These are phyloP conservation scores for Steinernema scapterisci DNA, from an alignment of 2,888 invertebrate genomes.

Conservation along the genomic window DNA sequence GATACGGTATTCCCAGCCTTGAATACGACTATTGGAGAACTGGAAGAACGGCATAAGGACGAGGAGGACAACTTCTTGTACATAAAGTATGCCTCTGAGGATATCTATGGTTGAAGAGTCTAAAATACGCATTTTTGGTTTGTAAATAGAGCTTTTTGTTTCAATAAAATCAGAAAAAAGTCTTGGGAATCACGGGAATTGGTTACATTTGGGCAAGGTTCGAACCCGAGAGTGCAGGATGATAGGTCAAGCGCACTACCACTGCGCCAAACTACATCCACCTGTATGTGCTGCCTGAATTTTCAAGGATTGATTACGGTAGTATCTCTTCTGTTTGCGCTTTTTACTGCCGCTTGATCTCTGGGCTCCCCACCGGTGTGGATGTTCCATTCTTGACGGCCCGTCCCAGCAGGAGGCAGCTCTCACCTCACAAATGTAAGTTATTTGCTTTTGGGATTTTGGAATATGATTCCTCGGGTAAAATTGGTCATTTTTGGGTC, in stretches of 20 bases:
- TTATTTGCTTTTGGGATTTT: neutral
- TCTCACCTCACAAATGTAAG: neutral
- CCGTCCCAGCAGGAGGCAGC: neutral
- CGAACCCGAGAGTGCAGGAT: neutral
- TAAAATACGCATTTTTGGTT: neutral
- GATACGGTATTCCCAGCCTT: slow-evolving; percentile 8
- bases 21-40: slow-evolving; percentile 3
- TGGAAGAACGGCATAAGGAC: neutral
- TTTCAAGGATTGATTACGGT: neutral
- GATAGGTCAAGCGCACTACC: too few species aligned
- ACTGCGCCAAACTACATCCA: too few species aligned
- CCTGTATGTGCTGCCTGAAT: neutral
- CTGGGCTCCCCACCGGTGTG: neutral
- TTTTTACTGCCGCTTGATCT: neutral
- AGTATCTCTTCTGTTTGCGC: neutral
- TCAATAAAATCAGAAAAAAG: too few species aligned
- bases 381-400: neutral
- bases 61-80: slow-evolving; percentile 13
- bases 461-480: too few species aligned
- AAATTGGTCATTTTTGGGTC: too few species aligned
- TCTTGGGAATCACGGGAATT: too few species aligned
- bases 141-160: too few species aligned
- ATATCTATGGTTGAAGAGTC: slow-evolving; percentile 2
- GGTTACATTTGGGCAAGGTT: too few species aligned
- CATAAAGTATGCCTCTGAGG: slow-evolving; percentile 9